Evolutionary conservation across 2,113 vertebrate species (phyloP).

Genomic region (Brachyistius frenatus): DNA sequence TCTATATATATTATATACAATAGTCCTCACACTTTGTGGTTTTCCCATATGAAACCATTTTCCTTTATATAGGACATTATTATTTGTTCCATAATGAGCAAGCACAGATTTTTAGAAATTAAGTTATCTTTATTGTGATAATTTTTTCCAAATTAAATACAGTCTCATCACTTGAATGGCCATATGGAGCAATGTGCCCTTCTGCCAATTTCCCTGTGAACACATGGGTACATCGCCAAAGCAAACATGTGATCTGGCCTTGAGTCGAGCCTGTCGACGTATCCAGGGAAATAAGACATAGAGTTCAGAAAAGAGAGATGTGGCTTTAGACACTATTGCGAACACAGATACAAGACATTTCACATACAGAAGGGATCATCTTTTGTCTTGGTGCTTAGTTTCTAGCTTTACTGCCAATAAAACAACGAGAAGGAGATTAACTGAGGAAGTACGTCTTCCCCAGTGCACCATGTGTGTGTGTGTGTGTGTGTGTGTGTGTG

Average conservation of each 20-base stretch:
- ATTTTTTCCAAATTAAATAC: slow-evolving; percentile 59
- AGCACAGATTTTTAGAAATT: slow-evolving; percentile 12
- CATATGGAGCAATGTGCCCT: slow-evolving; percentile 65
- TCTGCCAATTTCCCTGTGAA: slow-evolving; percentile 65
- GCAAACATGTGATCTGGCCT: slow-evolving; percentile 67
- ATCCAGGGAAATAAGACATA: slow-evolving; percentile 54
- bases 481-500: too few species aligned
- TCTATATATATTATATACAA: too few species aligned
- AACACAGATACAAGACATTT: slow-evolving; percentile 13
- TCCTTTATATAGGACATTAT: neutral
- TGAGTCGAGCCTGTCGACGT: slow-evolving; percentile 35
- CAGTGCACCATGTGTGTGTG: neutral
- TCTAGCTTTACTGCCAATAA: neutral
- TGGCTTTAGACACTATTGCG: slow-evolving; percentile 16
- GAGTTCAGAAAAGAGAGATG: slow-evolving; percentile 24
- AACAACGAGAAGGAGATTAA: neutral
- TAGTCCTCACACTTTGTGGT: too few species aligned
- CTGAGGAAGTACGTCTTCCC: neutral
- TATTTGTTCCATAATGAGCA: slow-evolving; percentile 30
- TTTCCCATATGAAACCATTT: neutral
- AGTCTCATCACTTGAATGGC: slow-evolving; percentile 64
- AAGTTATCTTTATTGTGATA: slow-evolving; percentile 49
- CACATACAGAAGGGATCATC: slow-evolving; percentile 4
- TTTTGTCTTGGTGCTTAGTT: slow-evolving; percentile 7
- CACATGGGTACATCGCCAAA: slow-evolving; percentile 57